These are phyloP conservation scores for Trachemys scripta DNA, from an alignment of 2,113 vertebrate genomes.

Conservation along the genomic window DNA sequence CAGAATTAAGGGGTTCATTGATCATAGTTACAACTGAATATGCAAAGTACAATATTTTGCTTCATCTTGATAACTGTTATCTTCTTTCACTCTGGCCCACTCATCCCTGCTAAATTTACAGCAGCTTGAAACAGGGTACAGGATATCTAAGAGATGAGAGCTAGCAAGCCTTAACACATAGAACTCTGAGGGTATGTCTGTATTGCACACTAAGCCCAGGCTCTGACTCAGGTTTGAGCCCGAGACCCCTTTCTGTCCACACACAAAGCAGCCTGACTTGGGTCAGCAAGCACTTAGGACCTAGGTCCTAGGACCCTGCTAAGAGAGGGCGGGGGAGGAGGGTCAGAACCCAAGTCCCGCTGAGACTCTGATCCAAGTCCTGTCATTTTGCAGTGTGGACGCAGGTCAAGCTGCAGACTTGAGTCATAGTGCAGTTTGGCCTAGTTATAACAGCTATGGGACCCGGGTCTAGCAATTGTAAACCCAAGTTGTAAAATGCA, in stretches of 20 bases:
- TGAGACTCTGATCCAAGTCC: not conserved
- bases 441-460: not conserved
- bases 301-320: not conserved
- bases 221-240: not conserved
- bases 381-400: not conserved
- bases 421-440: not conserved
- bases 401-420: not conserved
- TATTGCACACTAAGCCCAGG: not conserved
- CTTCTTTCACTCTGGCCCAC: not conserved
- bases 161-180: not conserved
- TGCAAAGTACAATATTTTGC: not conserved
- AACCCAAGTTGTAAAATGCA: not conserved
- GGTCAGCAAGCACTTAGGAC: not conserved
- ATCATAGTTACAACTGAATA: not conserved
- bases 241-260: not conserved
- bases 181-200: not conserved
- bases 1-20: not conserved
- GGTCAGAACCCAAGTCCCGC: not conserved
- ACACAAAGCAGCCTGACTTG: not conserved
- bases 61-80: not conserved
- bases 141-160: not conserved
- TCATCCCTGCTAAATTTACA: not conserved
- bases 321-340: not conserved
- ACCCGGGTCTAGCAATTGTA: not conserved
- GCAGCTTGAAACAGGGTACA: not conserved